phyloP scores from a whole-genome alignment of 2,113 vertebrate species.

The Suncus etruscus region DNA sequence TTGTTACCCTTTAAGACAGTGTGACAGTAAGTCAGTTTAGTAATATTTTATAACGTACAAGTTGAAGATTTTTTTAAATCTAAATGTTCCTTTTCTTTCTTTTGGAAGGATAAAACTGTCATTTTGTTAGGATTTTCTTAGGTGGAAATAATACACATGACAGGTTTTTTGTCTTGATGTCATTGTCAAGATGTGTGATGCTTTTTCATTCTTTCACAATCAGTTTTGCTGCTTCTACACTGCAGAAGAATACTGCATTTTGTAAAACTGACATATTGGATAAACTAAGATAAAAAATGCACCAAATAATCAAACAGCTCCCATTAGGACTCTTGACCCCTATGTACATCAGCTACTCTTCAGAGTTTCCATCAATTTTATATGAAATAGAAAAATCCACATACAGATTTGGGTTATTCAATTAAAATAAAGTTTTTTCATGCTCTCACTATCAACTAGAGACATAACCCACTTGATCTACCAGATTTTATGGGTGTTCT shows the following conservation, averaged over 20 bases:
- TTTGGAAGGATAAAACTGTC: slow-evolving; percentile 22
- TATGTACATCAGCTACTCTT: not conserved
- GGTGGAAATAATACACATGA: not conserved
- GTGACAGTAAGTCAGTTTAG: slow-evolving; percentile 50
- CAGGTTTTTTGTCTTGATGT: slow-evolving; percentile 24
- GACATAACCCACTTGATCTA: not conserved
- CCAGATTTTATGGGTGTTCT: too few relatives aligned
- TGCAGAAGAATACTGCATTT: not conserved
- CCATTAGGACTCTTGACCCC: not conserved
- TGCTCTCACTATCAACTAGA: not conserved
- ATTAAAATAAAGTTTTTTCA: not conserved
- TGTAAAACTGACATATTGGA: not conserved
- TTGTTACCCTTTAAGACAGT: not conserved
- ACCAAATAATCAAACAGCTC: not conserved
- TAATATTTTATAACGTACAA: slow-evolving; percentile 27
- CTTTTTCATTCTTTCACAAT: slow-evolving; percentile 15
- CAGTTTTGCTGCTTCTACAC: not conserved
- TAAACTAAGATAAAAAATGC: not conserved
- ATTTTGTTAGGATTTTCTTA: slow-evolving; percentile 19
- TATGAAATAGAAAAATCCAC: fast-evolving
- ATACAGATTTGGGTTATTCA: not conserved
- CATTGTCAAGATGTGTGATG: slow-evolving; percentile 35
- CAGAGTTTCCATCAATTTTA: not conserved
- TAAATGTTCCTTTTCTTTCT: slow-evolving; percentile 45
- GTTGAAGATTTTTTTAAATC: slow-evolving; percentile 21